These are phyloP conservation scores for Falco peregrinus DNA, from an alignment of 2,797 vertebrate genomes.

Conservation along the genomic window DNA sequence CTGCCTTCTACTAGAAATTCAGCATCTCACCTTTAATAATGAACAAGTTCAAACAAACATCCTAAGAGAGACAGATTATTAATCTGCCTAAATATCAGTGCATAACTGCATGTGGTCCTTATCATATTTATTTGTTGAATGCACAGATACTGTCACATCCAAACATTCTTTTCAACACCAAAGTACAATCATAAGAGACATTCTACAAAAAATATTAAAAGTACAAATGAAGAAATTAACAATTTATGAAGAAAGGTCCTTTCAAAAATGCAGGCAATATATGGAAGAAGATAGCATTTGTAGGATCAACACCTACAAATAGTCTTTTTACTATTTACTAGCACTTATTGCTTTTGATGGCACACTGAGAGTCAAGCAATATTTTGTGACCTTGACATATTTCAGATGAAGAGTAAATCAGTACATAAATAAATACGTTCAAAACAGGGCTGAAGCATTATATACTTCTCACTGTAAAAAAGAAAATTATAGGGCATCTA, in stretches of 20 bases:
- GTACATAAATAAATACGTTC: background rate
- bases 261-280: background rate
- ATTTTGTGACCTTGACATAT: background rate
- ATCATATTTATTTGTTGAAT: background rate
- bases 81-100: background rate
- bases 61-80: background rate
- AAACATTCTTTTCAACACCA: background rate
- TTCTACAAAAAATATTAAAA: background rate
- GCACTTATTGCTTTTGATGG: background rate
- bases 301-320: background rate
- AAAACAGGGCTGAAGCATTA: background rate
- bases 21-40: background rate
- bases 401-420: background rate
- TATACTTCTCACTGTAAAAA: background rate
- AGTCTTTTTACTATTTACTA: background rate
- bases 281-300: background rate
- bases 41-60: background rate
- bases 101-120: background rate
- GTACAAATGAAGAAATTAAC: background rate
- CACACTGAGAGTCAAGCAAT: background rate
- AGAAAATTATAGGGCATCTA: background rate
- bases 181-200: background rate
- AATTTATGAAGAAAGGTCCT: background rate
- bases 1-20: background rate
- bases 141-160: background rate